phyloP scores from a whole-genome alignment of 2,888 invertebrate species.

The Erannis defoliaria region DNA sequence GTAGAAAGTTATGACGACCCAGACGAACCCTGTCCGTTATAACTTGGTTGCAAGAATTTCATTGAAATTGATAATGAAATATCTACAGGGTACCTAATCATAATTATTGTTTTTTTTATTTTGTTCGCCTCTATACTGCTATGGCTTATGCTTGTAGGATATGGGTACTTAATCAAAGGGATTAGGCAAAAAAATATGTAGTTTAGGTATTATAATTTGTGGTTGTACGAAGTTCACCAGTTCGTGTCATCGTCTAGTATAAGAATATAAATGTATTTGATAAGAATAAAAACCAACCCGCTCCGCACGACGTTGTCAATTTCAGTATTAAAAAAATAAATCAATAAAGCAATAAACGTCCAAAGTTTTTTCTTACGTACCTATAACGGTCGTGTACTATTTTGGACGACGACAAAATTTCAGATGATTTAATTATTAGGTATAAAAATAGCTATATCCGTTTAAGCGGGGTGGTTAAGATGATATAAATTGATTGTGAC shows the following conservation, averaged over 20 bases:
- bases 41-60: constrained; percentile 6
- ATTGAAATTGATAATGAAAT: constrained; percentile 2
- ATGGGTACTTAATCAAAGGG: no score
- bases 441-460: constrained; percentile 7
- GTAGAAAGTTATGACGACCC: constrained; percentile 19
- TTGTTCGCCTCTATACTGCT: background rate
- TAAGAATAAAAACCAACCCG: no score
- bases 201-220: no score
- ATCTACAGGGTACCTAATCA: background rate
- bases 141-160: no score
- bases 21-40: constrained; percentile 5
- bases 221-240: no score
- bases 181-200: no score
- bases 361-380: no score
- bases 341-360: no score
- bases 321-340: no score
- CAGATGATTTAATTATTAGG: background rate
- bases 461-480: background rate
- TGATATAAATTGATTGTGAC: constrained; percentile 6
- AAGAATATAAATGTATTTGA: no score
- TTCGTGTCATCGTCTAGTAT: no score
- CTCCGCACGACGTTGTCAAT: no score
- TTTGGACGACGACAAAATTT: background rate
- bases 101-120: background rate
- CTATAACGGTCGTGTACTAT: background rate